A percentile compares a stretch with the other conserved stretches of the same genome.
Conservation (phyloP, 2,888 invertebrate genomes). For the Fabriciana adippe region DNA sequence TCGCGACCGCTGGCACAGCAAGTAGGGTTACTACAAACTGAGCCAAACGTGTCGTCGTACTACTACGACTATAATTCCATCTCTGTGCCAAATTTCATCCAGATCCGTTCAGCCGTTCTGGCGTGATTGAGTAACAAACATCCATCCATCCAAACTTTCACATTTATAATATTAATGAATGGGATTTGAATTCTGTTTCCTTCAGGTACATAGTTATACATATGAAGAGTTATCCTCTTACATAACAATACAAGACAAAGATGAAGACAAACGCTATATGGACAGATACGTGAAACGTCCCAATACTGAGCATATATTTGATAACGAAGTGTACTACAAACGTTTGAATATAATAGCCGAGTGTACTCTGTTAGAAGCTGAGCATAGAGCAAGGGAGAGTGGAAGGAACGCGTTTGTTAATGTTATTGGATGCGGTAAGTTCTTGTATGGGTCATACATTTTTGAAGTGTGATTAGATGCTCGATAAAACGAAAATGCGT, state of each 20-base stretch:
- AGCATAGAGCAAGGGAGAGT: constrained; percentile 71
- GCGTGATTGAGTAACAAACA: too few relatives aligned
- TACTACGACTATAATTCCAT: too few relatives aligned
- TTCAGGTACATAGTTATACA: constrained; percentile 51
- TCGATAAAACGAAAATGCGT: too few relatives aligned
- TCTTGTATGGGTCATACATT: neutral
- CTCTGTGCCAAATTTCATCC: too few relatives aligned
- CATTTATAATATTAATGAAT: too few relatives aligned
- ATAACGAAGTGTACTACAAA: constrained; percentile 58
- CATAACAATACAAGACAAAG: constrained; percentile 45
- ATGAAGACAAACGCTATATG: constrained; percentile 45
- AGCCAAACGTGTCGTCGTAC: too few relatives aligned
- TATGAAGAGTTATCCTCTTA: constrained; percentile 46
- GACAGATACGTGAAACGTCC: constrained; percentile 46
- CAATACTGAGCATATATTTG: constrained; percentile 44
- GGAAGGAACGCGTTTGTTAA: constrained; percentile 81
- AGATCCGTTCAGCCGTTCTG: too few relatives aligned
- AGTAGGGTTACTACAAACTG: too few relatives aligned
- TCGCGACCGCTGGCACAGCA: too few relatives aligned
- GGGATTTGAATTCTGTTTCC: neutral
- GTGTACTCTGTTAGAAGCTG: constrained; percentile 81
- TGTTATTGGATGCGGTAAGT: constrained; percentile 83
- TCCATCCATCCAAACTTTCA: too few relatives aligned
- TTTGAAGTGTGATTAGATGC: too few relatives aligned
- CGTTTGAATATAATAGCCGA: constrained; percentile 80